Evolutionary conservation across 2,797 vertebrate species (phyloP), one percentile per base, ranked within the genome.

Genomic region (Centroberyx gerrardi): DNA sequence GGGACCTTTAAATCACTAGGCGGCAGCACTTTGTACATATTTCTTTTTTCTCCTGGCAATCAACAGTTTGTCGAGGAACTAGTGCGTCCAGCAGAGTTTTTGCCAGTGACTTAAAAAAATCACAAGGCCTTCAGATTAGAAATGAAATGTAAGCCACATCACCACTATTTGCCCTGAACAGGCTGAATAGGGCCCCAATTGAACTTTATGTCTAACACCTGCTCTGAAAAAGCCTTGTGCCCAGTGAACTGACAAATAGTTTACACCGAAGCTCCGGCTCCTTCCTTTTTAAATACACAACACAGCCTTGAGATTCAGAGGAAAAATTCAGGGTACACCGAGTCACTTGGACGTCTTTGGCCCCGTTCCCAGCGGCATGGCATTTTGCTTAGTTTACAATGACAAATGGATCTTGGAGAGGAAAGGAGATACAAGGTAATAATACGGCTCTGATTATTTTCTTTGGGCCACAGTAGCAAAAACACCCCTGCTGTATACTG

Each of bases 391-490:
- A 58, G 42, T 64, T 74, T 64, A 52, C 74, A 76, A 89, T 82
- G 84, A 92, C 83, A 74, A 93, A 91, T 90, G 80, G 80, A 74
- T 62, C 70, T 70, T 22, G 58, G 74, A 82, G 68, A 60, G 80
- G 87, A 84, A 87, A 92, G 84, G 68, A 90, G 83, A 90, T 88
- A 82, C 75, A 81, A 80, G 77, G 81, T 78, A 86, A 87, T 84
- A 87, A 84, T 79, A 87, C 64, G 7, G 58, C 68, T 56, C 33
- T 38, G 89, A 84, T 92, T 92, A 80, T 92, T 93, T 93, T 87
- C 84, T 73, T 92, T 94, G 90, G 87, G 89, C 67, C 83, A 33
- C 72, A 28, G 90, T 63, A 86, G 85, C 82, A 87, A 88, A 92
- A 89, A 70, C 84, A 73, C 54, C 72, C 77, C 74, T 56, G 77